Evolutionary conservation across 2,888 invertebrate species (phyloP), one percentile per base, ranked within the genome.

Genomic region (Seira sanloemensis): DNA sequence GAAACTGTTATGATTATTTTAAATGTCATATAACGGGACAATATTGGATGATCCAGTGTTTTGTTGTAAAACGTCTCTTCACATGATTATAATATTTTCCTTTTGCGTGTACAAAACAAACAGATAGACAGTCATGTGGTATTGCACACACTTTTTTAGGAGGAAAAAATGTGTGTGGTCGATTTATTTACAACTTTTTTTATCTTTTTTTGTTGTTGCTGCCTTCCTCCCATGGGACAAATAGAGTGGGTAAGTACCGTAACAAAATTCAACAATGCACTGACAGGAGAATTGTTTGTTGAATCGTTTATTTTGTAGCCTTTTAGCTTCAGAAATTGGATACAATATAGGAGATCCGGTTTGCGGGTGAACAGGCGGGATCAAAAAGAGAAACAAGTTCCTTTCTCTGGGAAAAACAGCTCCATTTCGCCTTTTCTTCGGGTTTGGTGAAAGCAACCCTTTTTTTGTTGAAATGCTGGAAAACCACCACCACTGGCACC

Each of bases 261-360:
- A 81, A 80, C 80, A 73, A 75, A 81, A 75, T 81, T 62, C 75
- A 81, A 75, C 80, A 81, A 81, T 75, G 27, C 21, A 72, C 24
- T 27, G 71, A 71, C 25, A 25, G 23, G n/a, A n/a, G n/a, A n/a
- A n/a, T n/a, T n/a, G n/a, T n/a, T n/a, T n/a, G 1, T 24, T 75
- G 26, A 26, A 25, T 9, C 23, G 21, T 27, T 74, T 12, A 19
- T 72, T 18, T 18, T 24, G 5, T 37, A 37, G 37, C 12, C 5
- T 37, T 37, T 4, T 37, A 7, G 37, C 12, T 37, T 37, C 4
- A 12, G 37, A 37, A 37, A 7, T 37, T 37, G 5, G 12, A 4
- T 37, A 37, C 37, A 37, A 12, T 7, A 37, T n/a, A n/a, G 16
- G 19, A 25, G 25, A 26, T 74, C 2, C 23, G 62, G 65, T 21